Conservation (phyloP, 2,113 vertebrate species). For the Oryzias curvinotus region DNA sequence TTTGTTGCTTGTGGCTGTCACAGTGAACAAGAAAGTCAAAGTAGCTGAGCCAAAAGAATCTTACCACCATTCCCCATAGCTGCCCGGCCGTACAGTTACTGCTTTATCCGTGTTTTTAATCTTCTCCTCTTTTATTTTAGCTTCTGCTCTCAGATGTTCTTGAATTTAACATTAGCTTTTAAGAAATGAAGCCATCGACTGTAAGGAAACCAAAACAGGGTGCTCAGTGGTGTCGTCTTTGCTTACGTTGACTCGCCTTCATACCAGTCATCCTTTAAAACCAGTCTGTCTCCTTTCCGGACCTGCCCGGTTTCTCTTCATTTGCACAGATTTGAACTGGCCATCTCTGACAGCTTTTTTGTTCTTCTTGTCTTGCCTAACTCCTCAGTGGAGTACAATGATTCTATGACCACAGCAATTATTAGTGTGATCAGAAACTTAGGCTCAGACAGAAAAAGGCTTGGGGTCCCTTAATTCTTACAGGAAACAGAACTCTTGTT, state of each 20-base stretch:
- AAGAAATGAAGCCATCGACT: background rate
- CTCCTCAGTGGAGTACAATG: slow-evolving; percentile 6
- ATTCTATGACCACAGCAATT: background rate
- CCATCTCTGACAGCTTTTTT: background rate
- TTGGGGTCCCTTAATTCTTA: background rate
- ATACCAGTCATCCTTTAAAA: slow-evolving; percentile 65
- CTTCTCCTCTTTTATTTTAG: slow-evolving; percentile 1
- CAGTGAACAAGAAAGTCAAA: slow-evolving; percentile 4
- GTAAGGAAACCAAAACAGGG: slow-evolving; percentile 5
- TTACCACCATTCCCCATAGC: slow-evolving; percentile 67
- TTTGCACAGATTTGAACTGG: slow-evolving; percentile 3
- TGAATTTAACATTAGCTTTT: background rate
- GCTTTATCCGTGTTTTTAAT: slow-evolving; percentile 9
- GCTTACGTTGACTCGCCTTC: slow-evolving; percentile 26
- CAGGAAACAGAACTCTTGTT: background rate
- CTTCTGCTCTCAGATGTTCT: background rate
- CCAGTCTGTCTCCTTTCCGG: slow-evolving; percentile 52
- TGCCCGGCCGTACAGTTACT: background rate
- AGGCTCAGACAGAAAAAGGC: background rate
- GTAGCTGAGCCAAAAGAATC: slow-evolving; percentile 17
- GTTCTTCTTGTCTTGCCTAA: slow-evolving; percentile 5
- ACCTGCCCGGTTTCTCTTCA: slow-evolving; percentile 4
- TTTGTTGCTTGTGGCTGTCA: background rate
- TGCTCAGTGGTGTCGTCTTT: slow-evolving; percentile 6
- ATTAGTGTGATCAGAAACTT: background rate